Base-by-base conservation (phyloP, 2,888 invertebrate genomes). In the Creontiades dilutus region DNA sequence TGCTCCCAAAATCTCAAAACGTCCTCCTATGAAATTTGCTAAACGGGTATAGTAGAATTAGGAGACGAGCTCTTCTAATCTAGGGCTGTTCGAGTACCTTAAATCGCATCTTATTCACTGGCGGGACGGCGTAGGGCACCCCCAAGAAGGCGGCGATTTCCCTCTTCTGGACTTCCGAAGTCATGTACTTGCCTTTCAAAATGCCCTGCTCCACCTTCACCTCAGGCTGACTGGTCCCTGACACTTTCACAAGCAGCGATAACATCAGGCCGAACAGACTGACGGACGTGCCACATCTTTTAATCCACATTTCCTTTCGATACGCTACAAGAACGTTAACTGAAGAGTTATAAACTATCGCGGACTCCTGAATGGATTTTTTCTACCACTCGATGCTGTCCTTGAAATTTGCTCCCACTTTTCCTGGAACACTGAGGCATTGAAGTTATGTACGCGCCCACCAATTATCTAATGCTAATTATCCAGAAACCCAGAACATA, bases 41-140 rank as follows among this genome's bases (percentile, higher is more conserved):
- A n/a, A n/a, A n/a, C n/a, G n/a, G n/a, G n/a, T n/a, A n/a, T n/a
- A n/a, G n/a, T n/a, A n/a, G n/a, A n/a, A n/a, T n/a, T n/a, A n/a
- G n/a, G n/a, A n/a, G n/a, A n/a, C n/a, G n/a, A 37, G 7, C 37
- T 37, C 37, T 7, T 37, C 37, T 2, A 4, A 37, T 7, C 37
- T 37, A 23, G 23, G 68, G 68, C 23, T 68, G 68, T 5, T 52
- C 52, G 80, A 4, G 81, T 90, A 91, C 91, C 90, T 90, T 89
- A 48, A 91, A 91, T 61, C 91, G 61, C n/a, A 55, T 84, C n/a
- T 81, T 23, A 14, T 89, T 90, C 13, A 91, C 76, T 2, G 91
- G 91, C 0, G 91, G 90, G 0, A 46, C 46, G 57, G 89, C 90
- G 75, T 90, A 91, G 27, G 91, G 91, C 9, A 91, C 61, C 61